Base-by-base conservation (phyloP, 2,797 vertebrate genomes). In the Remorina albescens region DNA sequence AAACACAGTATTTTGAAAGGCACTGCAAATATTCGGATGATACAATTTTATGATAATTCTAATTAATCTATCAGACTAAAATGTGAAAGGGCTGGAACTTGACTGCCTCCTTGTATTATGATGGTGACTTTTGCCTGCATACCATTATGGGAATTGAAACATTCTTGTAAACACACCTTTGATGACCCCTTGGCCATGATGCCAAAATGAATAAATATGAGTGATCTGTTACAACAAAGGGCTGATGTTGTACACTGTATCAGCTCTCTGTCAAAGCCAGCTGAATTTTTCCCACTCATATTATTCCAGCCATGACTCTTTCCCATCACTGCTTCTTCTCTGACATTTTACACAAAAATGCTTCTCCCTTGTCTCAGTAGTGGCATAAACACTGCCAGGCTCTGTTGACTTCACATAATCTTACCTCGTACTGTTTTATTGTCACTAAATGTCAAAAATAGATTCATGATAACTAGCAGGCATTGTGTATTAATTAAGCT, bases 141-240 rank as follows among this genome's bases (percentile, higher is more conserved):
- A 59, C 55, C 67, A 81, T 84, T 86, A 74, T 87, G 81, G 81
- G 83, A 92, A 87, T 86, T 65, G 32, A 60, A 60, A 55, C n/a
- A 44, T 71, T 85, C 81, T 62, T 80, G 69, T 89, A 90, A 92
- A 90, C 83, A 83, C 42, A 74, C 74, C 83, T 77, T 67, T 82
- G 71, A 73, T 85, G 73, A 88, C 88, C 87, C 86, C 67, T 76
- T 56, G 51, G 74, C 73, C 72, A 70, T 46, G 70, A 86, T 82
- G 76, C 74, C 85, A 88, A 85, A 83, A 84, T 70, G 55, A 89
- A 89, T 88, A 88, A 90, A 85, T 82, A 88, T 70, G 60, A 76
- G 53, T 12, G 23, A 54, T 59, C 67, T 42, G 57, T 60, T 78
- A 42, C 55, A 78, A 66, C 76, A 78, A 42, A 62, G 28, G 60